Evolutionary conservation across 2,797 vertebrate genomes (phyloP).

Genomic region (Gallinago stenura): DNA sequence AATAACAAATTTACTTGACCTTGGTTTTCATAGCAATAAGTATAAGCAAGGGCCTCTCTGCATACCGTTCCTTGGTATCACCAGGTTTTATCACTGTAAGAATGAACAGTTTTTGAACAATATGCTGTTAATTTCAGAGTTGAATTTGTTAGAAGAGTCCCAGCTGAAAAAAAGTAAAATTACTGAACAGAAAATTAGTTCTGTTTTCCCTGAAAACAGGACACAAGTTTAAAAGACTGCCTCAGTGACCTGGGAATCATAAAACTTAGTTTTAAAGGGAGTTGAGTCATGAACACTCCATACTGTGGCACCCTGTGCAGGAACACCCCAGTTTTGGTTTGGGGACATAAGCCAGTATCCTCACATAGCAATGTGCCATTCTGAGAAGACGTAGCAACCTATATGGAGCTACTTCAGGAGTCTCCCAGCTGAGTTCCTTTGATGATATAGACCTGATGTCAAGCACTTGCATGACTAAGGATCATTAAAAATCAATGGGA

Average conservation of each 20-base stretch:
- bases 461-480: neutral
- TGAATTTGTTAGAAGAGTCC: too few relatives aligned
- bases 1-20: too few relatives aligned
- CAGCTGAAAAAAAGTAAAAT: too few relatives aligned
- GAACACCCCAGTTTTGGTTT: neutral
- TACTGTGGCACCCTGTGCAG: neutral
- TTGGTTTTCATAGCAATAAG: too few relatives aligned
- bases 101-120: too few relatives aligned
- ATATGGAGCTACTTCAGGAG: neutral
- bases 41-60: too few relatives aligned
- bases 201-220: too few relatives aligned
- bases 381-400: neutral
- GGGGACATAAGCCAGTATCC: neutral
- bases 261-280: neutral
- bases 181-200: too few relatives aligned
- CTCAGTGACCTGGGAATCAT: neutral
- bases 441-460: neutral
- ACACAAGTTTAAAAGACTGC: neutral
- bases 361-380: neutral
- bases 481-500: neutral
- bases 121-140: too few relatives aligned
- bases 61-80: too few relatives aligned
- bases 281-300: neutral
- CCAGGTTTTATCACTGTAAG: too few relatives aligned
- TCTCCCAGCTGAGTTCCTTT: neutral